Evolutionary conservation across 1,140 invertebrate species (phyloP).

Genomic region (Papilio xuthus): DNA sequence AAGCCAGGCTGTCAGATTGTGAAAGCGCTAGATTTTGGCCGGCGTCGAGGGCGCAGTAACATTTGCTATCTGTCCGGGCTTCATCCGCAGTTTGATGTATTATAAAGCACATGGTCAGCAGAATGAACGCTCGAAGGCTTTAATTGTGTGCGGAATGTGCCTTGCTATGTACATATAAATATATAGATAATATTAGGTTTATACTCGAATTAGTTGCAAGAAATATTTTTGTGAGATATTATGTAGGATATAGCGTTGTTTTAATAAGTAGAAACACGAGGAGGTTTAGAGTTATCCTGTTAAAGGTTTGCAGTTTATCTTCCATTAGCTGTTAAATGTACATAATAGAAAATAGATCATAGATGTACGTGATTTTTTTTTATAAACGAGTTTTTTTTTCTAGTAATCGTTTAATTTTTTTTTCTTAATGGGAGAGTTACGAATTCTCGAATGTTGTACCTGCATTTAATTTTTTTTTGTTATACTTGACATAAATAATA

Average conservation of each 20-base stretch:
- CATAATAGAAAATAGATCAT: slow-evolving; percentile 72
- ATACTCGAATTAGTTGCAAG: slow-evolving; percentile 81
- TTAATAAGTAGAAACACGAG: slow-evolving; percentile 70
- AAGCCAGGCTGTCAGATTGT: slow-evolving; percentile 54
- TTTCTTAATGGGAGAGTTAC: slow-evolving; percentile 79
- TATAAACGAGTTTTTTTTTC: slow-evolving; percentile 76
- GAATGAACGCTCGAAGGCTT: slow-evolving; percentile 72
- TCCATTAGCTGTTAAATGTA: slow-evolving; percentile 77
- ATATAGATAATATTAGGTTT: slow-evolving; percentile 77
- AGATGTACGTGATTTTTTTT: slow-evolving; percentile 67
- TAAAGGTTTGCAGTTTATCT: slow-evolving; percentile 81
- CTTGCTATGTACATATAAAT: slow-evolving; percentile 80
- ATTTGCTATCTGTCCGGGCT: slow-evolving; percentile 55
- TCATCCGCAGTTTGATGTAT: slow-evolving; percentile 66
- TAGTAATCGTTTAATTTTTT: slow-evolving; percentile 76
- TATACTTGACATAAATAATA: slow-evolving; percentile 80
- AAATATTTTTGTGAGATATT: slow-evolving; percentile 80
- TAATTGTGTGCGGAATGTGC: slow-evolving; percentile 82
- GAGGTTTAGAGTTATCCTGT: slow-evolving; percentile 74
- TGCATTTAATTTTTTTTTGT: slow-evolving; percentile 81
- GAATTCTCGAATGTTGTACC: slow-evolving; percentile 82
- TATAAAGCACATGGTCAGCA: slow-evolving; percentile 77
- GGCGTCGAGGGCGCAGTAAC: slow-evolving; percentile 16
- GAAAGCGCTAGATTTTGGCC: slow-evolving; percentile 28
- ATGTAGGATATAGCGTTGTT: slow-evolving; percentile 74